Percentiles rank a stretch among this genome's conserved stretches.
Conservation (phyloP, 2,888 invertebrate genomes). For the Pyrrhia umbra region DNA sequence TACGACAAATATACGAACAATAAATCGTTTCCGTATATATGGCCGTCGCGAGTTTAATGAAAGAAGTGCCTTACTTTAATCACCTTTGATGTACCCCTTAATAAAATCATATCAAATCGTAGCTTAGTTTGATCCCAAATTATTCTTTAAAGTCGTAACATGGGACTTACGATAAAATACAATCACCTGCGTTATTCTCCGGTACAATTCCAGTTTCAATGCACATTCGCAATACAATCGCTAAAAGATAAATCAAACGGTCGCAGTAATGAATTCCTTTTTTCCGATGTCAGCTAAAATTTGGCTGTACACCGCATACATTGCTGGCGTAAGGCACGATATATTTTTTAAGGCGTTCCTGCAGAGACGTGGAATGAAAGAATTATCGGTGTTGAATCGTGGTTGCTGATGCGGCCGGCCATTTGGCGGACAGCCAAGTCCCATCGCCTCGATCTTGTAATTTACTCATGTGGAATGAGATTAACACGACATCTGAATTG, state of each 20-base stretch:
- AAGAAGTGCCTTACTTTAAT: too few relatives aligned
- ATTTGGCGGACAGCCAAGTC: constrained; percentile 82
- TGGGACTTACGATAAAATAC: not conserved
- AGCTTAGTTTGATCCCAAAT: too few relatives aligned
- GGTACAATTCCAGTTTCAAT: constrained; percentile 2
- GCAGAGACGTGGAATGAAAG: constrained; percentile 73
- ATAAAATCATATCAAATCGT: too few relatives aligned
- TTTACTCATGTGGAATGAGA: constrained; percentile 83
- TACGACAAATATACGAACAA: too few relatives aligned
- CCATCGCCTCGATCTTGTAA: constrained; percentile 81
- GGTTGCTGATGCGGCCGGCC: constrained; percentile 79
- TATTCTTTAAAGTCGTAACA: too few relatives aligned
- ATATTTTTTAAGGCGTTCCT: constrained; percentile 68
- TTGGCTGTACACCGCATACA: constrained; percentile 42
- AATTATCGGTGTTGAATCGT: constrained; percentile 79
- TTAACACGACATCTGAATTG: constrained; percentile 83
- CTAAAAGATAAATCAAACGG: constrained; percentile 18
- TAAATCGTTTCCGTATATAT: too few relatives aligned
- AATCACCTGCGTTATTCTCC: constrained; percentile 10
- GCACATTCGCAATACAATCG: constrained; percentile 11
- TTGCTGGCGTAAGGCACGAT: constrained; percentile 58
- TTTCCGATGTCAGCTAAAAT: constrained; percentile 32
- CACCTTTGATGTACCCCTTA: too few relatives aligned
- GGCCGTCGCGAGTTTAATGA: too few relatives aligned
- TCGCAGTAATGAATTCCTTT: constrained; percentile 8